Base-by-base conservation (phyloP, 2,888 invertebrate species). In the Baronia brevicornis region DNA sequence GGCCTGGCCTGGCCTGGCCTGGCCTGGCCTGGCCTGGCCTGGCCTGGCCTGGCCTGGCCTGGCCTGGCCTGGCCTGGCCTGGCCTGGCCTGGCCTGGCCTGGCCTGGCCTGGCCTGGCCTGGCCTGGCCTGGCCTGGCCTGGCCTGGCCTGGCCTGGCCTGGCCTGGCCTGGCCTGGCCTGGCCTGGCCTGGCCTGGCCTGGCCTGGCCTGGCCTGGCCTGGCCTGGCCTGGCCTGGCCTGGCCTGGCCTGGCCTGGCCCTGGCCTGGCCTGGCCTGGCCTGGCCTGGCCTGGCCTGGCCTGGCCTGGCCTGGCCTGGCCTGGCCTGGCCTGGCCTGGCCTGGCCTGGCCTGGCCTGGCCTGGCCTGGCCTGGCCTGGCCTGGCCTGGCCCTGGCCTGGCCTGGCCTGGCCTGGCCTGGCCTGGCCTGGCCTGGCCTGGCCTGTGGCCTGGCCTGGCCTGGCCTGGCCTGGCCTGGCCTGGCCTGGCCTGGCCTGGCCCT, bases 261-360 rank as follows among this genome's bases (percentile, higher is more conserved):
- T 31, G 14, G 23, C 23, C 23, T 23, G 15, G 31, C 34, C 34
- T 34, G 23, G 23, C 34, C 34, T 34, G 23, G 23, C 31, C 22
- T 23, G 15, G 23, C 31, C 31, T 28, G 28, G 20, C 20, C n/a
- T n/a, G n/a, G n/a, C n/a, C n/a, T n/a, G n/a, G n/a, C n/a, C n/a
- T 45, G 52, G 8, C 60, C 43, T 3, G 27, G 27, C 1, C 54
- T 36, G 15, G 54, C 51, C 3, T 47, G 41, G 3, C 46, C 46
- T 3, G 43, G 43, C 41, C 54, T 53, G 7, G 7, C 20, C 20
- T 20, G 7, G 7, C 20, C 20, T 20, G 7, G n/a, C 20, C 20
- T 20, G 7, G 7, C 32, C 28, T 34, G 23, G 23, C 28, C 34
- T 28, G 18, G 18, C 24, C 34, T 34, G 23, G 12, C 24, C 28